A percentile compares a stretch with the other conserved stretches of the same genome.
Conservation (phyloP, 2,888 invertebrate genomes). For the Rhagonycha lutea region DNA sequence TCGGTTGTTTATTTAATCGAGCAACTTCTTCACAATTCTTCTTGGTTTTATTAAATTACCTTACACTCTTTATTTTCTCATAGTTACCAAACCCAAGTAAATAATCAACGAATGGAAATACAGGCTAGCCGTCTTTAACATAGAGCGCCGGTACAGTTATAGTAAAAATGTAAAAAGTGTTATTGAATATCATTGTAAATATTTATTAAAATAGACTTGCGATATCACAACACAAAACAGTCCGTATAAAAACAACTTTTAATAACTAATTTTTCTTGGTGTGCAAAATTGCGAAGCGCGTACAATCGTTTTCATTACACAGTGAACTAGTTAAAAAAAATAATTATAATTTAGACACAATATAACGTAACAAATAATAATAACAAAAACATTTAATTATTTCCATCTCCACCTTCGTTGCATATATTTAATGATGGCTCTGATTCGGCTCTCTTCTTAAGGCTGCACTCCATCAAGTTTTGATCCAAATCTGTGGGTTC, state of each 20-base stretch:
- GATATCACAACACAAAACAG: slow-evolving; percentile 23
- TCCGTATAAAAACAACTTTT: slow-evolving; percentile 13
- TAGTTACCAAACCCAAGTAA: too few relatives aligned
- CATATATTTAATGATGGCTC: slow-evolving; percentile 64
- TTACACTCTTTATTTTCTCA: too few relatives aligned
- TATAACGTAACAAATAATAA: neutral
- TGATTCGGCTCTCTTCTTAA: slow-evolving; percentile 66
- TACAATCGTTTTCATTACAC: slow-evolving; percentile 7
- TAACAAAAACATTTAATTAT: slow-evolving; percentile 13
- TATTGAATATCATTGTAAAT: slow-evolving; percentile 7
- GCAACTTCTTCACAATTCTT: too few relatives aligned
- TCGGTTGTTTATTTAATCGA: too few relatives aligned
- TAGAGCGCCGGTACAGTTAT: too few relatives aligned
- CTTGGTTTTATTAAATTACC: too few relatives aligned
- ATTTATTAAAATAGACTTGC: slow-evolving; percentile 27
- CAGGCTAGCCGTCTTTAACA: too few relatives aligned
- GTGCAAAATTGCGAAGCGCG: neutral
- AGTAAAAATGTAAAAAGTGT: too few relatives aligned
- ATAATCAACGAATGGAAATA: too few relatives aligned
- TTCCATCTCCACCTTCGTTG: slow-evolving; percentile 52
- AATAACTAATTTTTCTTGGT: neutral
- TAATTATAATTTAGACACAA: neutral
- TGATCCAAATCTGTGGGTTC: slow-evolving; percentile 49
- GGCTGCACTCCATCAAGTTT: slow-evolving; percentile 46
- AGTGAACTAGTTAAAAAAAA: slow-evolving; percentile 17